Conservation (phyloP, 30 jellyfish, hydroid and myxozoan genomes). For the Hydractinia symbiolongicarpus region DNA sequence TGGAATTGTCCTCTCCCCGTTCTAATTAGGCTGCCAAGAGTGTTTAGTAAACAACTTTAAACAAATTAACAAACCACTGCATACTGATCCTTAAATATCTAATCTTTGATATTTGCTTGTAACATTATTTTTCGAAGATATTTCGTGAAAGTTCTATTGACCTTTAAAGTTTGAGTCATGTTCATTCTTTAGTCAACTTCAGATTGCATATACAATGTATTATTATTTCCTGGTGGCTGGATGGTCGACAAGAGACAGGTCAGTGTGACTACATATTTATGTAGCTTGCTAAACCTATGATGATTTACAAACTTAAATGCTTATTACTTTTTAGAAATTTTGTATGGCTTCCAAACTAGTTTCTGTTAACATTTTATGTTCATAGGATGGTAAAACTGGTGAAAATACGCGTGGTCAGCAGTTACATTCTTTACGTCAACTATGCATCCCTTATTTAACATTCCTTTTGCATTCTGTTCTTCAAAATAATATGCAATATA, state of each 20-base stretch:
- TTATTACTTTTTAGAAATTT: background rate
- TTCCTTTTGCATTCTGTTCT: constrained; percentile 64
- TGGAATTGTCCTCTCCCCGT: too few relatives aligned
- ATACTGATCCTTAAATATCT: too few relatives aligned
- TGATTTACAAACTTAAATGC: background rate
- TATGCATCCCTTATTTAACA: constrained; percentile 68
- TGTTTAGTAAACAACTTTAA: too few relatives aligned
- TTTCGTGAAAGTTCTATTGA: background rate
- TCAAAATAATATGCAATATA: constrained; percentile 48
- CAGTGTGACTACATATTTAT: background rate
- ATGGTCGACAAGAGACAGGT: constrained; percentile 56
- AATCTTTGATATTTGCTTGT: background rate
- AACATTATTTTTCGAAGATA: background rate
- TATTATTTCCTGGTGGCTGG: constrained; percentile 93
- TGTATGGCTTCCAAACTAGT: background rate
- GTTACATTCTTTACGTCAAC: constrained; percentile 49
- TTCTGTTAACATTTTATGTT: background rate
- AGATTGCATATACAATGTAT: constrained; percentile 66
- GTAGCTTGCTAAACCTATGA: background rate
- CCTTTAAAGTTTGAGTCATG: background rate
- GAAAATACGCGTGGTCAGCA: constrained; percentile 41
- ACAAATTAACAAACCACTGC: too few relatives aligned
- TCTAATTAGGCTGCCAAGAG: too few relatives aligned
- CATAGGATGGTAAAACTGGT: constrained; percentile 9
- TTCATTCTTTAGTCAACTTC: constrained; percentile 48